These are phyloP conservation scores for Drosophila lini DNA, from an alignment of 1,140 invertebrate genomes.

Conservation along the genomic window DNA sequence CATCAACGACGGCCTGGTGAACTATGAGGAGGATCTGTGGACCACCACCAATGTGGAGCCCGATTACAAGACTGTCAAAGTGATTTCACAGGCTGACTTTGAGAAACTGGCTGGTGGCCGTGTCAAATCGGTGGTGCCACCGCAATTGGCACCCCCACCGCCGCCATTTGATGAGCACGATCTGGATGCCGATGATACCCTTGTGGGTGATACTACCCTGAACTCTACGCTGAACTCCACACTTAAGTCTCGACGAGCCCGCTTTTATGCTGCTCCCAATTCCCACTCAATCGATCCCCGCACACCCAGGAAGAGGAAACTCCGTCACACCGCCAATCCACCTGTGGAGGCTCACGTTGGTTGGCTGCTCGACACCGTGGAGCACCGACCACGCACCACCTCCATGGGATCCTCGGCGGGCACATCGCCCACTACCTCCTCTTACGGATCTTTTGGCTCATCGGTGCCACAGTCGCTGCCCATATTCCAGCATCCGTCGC, in stretches of 20 bases:
- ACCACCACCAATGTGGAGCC: conserved; percentile 84
- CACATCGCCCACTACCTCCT: conserved; percentile 90
- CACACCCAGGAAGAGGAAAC: conserved; percentile 94
- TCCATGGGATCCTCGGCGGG: conserved; percentile 91
- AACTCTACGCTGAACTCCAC: conserved; percentile 66
- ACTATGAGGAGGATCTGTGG: conserved; percentile 97
- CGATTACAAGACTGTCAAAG: conserved; percentile 93
- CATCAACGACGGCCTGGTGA: conserved; percentile 97
- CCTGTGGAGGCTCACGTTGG: conserved; percentile 98
- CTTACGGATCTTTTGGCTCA: conserved; percentile 91
- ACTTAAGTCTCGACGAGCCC: conserved; percentile 85
- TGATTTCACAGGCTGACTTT: conserved; percentile 95
- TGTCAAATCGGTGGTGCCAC: conserved; percentile 81
- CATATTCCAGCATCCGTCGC: conserved; percentile 97
- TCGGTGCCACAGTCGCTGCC: conserved; percentile 93
- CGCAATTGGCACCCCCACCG: conserved; percentile 91
- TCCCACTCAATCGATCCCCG: conserved; percentile 88
- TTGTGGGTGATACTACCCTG: conserved; percentile 69
- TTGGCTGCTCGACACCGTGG: conserved; percentile 97
- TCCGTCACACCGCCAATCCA: conserved; percentile 95
- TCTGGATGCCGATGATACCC: conserved; percentile 51
- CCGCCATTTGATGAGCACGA: conserved; percentile 85
- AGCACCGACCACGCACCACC: conserved; percentile 91
- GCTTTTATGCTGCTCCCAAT: conserved; percentile 98
- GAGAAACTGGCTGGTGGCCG: conserved; percentile 90